Percentiles rank a stretch among this genome's conserved stretches.
Evolutionary conservation across 2,888 invertebrate genomes (phyloP).

Genomic region (Chrysomela aeneicollis): DNA sequence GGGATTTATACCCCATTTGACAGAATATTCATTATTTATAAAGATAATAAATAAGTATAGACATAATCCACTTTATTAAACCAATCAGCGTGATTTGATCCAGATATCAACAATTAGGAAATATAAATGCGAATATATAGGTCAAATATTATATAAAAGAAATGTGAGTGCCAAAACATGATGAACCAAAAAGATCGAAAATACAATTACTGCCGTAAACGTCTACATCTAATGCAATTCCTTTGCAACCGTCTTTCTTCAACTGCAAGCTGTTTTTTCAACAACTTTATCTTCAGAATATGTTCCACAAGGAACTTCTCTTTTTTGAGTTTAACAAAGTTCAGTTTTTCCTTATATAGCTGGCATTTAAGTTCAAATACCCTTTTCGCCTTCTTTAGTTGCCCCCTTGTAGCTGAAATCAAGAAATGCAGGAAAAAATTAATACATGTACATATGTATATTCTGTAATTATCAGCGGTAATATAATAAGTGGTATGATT

Average conservation of each 20-base stretch:
- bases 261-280: background rate
- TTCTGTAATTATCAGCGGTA: no score
- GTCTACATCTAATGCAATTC: background rate
- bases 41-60: no score
- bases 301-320: background rate
- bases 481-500: no score
- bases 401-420: constrained; percentile 2
- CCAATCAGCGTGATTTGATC: background rate
- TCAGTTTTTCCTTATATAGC: background rate
- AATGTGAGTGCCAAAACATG: background rate
- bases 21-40: no score
- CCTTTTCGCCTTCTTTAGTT: background rate
- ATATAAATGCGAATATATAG: no score
- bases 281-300: constrained; percentile 1
- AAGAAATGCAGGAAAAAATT: no score
- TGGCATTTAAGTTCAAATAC: background rate
- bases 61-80: background rate
- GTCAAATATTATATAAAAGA: background rate
- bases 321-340: background rate
- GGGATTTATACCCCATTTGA: no score
- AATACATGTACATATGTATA: no score
- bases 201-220: background rate
- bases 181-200: background rate
- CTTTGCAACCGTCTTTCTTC: constrained; percentile 3
- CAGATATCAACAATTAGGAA: background rate